Evolutionary conservation across 2,797 vertebrate genomes (phyloP).

Genomic region (Oceanodroma leucorhoa): DNA sequence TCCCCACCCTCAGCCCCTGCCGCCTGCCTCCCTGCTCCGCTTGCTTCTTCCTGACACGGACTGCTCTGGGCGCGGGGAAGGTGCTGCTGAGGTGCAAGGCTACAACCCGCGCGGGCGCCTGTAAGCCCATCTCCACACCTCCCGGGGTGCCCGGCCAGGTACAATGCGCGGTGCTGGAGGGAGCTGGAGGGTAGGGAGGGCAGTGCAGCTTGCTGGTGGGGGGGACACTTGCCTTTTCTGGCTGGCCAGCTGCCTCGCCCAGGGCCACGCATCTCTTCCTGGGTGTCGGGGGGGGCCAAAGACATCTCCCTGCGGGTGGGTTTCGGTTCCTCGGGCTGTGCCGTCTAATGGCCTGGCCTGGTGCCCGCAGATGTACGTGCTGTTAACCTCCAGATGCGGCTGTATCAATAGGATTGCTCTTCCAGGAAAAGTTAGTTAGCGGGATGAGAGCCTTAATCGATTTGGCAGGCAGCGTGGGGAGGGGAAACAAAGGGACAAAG

Average conservation of each 20-base stretch:
- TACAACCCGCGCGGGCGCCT: accelerated
- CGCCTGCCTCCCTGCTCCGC: not conserved
- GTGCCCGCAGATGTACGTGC: accelerated
- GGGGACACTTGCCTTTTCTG: not conserved
- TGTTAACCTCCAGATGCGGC: not conserved
- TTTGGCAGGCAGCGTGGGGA: not conserved
- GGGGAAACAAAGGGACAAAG: not conserved
- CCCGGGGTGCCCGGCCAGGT: accelerated
- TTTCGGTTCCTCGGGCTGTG: not conserved
- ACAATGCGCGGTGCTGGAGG: accelerated
- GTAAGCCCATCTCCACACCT: not conserved
- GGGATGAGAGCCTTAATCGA: not conserved
- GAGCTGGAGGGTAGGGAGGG: too few species aligned
- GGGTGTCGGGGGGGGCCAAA: not conserved
- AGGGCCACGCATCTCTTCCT: accelerated
- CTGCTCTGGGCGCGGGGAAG: accelerated
- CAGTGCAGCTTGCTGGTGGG: not conserved
- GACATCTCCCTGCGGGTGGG: not conserved
- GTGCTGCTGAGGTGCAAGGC: not conserved
- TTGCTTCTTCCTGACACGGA: not conserved
- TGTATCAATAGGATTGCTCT: not conserved
- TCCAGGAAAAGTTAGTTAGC: constrained; percentile 4
- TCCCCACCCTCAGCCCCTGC: not conserved
- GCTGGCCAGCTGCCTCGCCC: not conserved
- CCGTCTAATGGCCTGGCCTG: not conserved